Base-by-base conservation (phyloP, 2,888 invertebrate genomes). In the Eupithecia insigniata region DNA sequence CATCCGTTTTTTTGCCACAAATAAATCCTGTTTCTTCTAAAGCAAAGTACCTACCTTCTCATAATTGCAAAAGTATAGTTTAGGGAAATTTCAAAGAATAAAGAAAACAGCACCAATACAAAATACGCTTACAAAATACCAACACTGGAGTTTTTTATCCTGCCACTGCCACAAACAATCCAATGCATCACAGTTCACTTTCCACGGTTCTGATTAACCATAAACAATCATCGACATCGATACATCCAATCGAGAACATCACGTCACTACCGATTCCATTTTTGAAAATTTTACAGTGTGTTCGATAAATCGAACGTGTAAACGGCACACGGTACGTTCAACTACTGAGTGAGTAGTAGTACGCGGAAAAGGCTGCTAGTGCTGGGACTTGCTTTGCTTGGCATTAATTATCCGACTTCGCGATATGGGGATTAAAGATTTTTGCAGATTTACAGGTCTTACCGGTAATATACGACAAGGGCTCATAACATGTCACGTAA, bases 321-420 rank as follows among this genome's bases (percentile, higher is more conserved):
- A 84, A 75, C 91, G 78, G 84, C 79, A 76, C 90, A 88, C 88
- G 84, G 81, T 89, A 86, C 87, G 87, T 86, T 82, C 82, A 82
- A 87, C 85, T 88, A 92, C 92, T 92, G 90, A 84, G 83, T 92
- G 90, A 84, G 83, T 82, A 81, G 83, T 81, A 81, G 82, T 82
- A 82, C 79, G 79, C 78, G 79, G 81, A 80, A 83, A 84, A 70
- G 80, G 78, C 80, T 79, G 83, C 83, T 80, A 80, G 82, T 79
- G 85, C 84, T 79, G 83, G 76, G 76, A 74, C 80, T 79, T 79
- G 82, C 75, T 61, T 66, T 32, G 61, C 34, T 34, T 26, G 64
- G 22, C 26, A 46, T 69, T 67, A 69, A 71, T 68, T 66, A 69
- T 43, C 66, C 66, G 69, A 65, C 69, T 71, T 69, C 69, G 69